Conservation (phyloP, 2,797 vertebrate species). For the Sitta carolinensis region DNA sequence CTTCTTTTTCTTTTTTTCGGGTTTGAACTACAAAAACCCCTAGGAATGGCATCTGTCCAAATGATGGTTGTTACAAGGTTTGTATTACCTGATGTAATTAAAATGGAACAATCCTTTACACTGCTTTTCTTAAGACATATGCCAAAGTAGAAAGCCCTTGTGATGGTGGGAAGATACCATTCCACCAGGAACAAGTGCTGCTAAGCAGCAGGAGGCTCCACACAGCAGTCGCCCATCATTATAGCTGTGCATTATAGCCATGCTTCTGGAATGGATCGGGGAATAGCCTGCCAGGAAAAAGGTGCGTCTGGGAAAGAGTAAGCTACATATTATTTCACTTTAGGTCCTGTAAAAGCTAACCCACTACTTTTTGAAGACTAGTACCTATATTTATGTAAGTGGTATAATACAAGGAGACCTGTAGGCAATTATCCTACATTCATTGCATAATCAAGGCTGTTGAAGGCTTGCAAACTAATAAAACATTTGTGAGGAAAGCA, state of each 20-base stretch:
- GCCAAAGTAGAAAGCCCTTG: neutral
- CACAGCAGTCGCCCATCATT: neutral
- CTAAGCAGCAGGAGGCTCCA: neutral
- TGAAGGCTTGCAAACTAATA: neutral
- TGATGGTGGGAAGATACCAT: neutral
- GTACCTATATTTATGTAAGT: conserved; percentile 23
- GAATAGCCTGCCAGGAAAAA: conserved; percentile 40
- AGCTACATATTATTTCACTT: conserved; percentile 44
- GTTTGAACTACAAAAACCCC: neutral
- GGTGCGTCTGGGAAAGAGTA: neutral
- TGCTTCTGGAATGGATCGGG: conserved; percentile 12
- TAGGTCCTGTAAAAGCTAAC: conserved; percentile 30
- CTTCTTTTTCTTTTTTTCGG: neutral
- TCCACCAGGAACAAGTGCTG: neutral
- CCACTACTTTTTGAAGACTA: neutral
- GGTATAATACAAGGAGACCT: neutral
- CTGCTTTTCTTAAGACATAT: neutral
- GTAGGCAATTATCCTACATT: conserved; percentile 6
- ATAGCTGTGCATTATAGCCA: conserved; percentile 33
- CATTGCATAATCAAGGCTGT: neutral
- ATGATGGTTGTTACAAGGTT: neutral
- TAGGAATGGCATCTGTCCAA: neutral
- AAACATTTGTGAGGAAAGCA: neutral
- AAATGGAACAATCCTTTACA: neutral
- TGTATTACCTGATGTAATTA: neutral